Evolutionary conservation across 2,888 invertebrate genomes (phyloP).

Genomic region (Melinopterus prodromus): DNA sequence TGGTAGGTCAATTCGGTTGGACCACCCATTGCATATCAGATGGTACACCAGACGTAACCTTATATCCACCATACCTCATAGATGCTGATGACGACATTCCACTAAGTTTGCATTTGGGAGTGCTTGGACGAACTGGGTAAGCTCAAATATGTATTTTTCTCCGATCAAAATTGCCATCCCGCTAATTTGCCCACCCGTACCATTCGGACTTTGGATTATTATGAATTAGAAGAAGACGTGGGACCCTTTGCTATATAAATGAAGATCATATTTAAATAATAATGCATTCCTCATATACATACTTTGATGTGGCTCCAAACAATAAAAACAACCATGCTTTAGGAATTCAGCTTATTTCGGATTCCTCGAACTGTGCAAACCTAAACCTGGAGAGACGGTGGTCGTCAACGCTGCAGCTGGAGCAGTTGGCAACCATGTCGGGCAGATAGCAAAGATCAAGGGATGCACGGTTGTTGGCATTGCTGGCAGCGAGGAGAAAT

Average conservation of each 20-base stretch:
- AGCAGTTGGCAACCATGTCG: constrained; percentile 80
- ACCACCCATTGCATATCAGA: constrained; percentile 66
- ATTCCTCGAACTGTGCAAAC: constrained; percentile 73
- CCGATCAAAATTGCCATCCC: neutral
- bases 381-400: constrained; percentile 76
- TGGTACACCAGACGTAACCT: constrained; percentile 67
- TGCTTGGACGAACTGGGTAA: constrained; percentile 77
- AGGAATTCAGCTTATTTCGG: constrained; percentile 82
- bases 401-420: constrained; percentile 81
- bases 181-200: neutral
- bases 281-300: too few relatives aligned
- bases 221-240: neutral
- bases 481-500: constrained; percentile 76
- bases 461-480: constrained; percentile 77
- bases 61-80: constrained; percentile 55
- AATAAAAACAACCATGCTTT: neutral
- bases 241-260: too few relatives aligned
- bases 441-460: constrained; percentile 80
- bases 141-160: neutral
- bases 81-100: constrained; percentile 69
- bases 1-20: constrained; percentile 76
- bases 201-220: neutral
- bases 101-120: constrained; percentile 69
- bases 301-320: too few relatives aligned
- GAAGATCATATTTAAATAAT: too few relatives aligned